Evolutionary conservation across 2,113 vertebrate genomes (phyloP).

Genomic region (Phylloscopus whistleri): DNA sequence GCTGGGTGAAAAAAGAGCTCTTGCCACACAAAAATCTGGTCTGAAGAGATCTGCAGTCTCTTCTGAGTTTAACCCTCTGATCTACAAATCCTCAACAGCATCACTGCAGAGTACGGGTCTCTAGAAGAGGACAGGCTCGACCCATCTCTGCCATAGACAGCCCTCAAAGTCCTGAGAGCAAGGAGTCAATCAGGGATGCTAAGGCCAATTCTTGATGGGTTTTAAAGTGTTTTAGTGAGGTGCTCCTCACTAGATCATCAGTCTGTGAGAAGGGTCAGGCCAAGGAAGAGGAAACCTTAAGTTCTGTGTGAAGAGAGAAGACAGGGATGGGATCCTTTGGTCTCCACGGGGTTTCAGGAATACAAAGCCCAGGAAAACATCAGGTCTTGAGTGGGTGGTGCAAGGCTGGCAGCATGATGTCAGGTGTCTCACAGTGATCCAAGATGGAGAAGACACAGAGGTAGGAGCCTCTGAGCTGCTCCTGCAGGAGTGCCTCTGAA

Average conservation of each 20-base stretch:
- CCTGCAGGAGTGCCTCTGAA: not conserved
- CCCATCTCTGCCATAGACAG: not conserved
- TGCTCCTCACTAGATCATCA: not conserved
- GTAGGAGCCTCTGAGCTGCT: not conserved
- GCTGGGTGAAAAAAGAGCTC: not conserved
- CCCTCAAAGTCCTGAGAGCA: not conserved
- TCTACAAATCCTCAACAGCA: not conserved
- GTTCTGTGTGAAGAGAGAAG: not conserved
- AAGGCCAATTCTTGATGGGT: not conserved
- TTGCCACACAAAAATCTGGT: accelerated
- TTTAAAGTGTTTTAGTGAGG: too few relatives aligned
- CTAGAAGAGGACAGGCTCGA: not conserved
- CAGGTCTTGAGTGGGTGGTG: not conserved
- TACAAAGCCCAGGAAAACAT: not conserved
- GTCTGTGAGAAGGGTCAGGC: not conserved
- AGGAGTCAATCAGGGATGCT: not conserved
- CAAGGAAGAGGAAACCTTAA: not conserved
- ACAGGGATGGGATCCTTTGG: not conserved
- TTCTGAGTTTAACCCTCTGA: not conserved
- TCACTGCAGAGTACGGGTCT: not conserved
- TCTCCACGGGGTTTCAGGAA: not conserved
- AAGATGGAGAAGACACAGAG: not conserved
- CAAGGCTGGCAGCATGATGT: not conserved
- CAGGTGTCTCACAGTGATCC: not conserved
- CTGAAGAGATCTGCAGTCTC: not conserved